Percentiles rank a stretch among this genome's conserved stretches.
Conservation (phyloP, 2,797 vertebrate genomes). For the Streptopelia turtur region DNA sequence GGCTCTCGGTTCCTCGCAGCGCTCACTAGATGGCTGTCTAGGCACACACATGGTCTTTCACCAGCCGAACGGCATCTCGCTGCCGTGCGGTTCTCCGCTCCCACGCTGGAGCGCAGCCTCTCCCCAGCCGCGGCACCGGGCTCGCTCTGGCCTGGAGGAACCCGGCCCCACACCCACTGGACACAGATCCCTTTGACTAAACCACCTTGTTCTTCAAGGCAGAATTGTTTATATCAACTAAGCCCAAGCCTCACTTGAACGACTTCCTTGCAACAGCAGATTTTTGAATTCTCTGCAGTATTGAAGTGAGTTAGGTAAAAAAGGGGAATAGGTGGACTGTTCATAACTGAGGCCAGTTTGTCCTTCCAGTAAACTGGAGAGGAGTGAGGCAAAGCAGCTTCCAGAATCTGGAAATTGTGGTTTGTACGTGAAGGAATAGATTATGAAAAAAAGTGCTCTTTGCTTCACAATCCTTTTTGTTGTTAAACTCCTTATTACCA, state of each 20-base stretch:
- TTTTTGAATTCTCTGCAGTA: accelerated
- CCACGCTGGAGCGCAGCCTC: constrained; percentile 25
- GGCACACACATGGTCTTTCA: background rate
- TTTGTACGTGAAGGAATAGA: background rate
- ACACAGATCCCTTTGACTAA: background rate
- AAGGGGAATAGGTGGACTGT: background rate
- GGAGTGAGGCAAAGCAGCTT: background rate
- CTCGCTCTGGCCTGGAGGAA: background rate
- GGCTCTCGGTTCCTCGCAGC: background rate
- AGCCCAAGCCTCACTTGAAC: background rate
- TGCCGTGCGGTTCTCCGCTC: background rate
- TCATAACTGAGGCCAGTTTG: background rate
- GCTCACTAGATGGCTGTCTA: constrained; percentile 61
- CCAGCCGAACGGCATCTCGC: accelerated
- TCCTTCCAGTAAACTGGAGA: background rate
- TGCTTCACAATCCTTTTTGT: background rate
- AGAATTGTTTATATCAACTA: background rate
- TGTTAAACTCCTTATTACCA: background rate
- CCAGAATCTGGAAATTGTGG: background rate
- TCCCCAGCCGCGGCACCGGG: background rate
- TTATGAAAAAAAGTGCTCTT: background rate
- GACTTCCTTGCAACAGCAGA: background rate
- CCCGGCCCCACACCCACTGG: accelerated
- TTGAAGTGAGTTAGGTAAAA: background rate
- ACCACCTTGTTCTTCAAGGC: background rate